A percentile compares a stretch with the other conserved stretches of the same genome.
phyloP scores from a whole-genome alignment of 2,888 invertebrate genomes.

The Volucella bombylans region DNA sequence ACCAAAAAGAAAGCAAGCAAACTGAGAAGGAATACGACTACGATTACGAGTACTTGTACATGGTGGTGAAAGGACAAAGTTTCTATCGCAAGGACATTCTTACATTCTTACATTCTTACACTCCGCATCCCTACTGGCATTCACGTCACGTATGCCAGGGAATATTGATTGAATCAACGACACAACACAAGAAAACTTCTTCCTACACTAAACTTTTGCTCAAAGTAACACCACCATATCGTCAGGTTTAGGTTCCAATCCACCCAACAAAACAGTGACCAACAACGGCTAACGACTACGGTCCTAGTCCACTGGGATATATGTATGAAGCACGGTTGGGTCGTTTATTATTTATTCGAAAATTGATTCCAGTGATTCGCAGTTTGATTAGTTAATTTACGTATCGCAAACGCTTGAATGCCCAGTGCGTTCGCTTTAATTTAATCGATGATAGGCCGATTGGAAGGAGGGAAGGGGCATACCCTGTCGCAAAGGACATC shows the following conservation, averaged over 20 bases:
- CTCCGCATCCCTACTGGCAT: constrained; percentile 26
- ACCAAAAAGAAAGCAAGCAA: constrained; percentile 8
- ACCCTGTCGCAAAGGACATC: background rate
- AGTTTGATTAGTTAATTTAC: constrained; percentile 74
- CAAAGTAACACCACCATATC: constrained; percentile 17
- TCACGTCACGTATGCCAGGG: constrained; percentile 61
- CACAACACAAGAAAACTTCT: constrained; percentile 60
- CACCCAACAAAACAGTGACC: background rate
- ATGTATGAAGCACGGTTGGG: background rate
- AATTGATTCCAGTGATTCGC: constrained; percentile 73
- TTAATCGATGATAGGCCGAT: constrained; percentile 54
- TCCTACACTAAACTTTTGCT: constrained; percentile 46
- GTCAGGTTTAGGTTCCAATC: background rate
- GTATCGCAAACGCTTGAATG: constrained; percentile 69
- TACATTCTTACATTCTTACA: constrained; percentile 12
- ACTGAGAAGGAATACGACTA: background rate
- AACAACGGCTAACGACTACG: background rate
- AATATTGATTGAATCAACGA: constrained; percentile 72
- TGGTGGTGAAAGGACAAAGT: constrained; percentile 50
- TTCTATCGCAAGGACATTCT: constrained; percentile 28
- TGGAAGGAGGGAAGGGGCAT: background rate
- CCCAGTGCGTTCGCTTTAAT: constrained; percentile 66
- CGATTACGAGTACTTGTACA: background rate
- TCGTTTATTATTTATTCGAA: constrained; percentile 72
- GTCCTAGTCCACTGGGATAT: no score